Conservation (phyloP, 2,888 invertebrate species). For the Perithous albicinctus region DNA sequence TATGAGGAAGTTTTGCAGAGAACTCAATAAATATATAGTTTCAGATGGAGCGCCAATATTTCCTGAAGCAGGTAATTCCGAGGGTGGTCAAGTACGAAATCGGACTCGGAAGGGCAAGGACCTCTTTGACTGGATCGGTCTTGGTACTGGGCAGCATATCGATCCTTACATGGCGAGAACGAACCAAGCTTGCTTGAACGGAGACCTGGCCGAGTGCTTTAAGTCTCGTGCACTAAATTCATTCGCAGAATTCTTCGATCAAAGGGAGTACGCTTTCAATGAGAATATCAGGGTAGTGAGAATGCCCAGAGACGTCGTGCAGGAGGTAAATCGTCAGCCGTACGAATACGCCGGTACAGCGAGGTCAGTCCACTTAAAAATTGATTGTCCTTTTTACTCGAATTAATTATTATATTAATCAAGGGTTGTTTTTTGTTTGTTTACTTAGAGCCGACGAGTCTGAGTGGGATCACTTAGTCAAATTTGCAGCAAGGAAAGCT, state of each 20-base stretch:
- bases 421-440: not conserved
- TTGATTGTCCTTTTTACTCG: not conserved
- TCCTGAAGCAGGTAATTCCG: constrained; percentile 23
- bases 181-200: constrained; percentile 91
- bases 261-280: constrained; percentile 86
- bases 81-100: constrained; percentile 67
- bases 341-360: constrained; percentile 90
- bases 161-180: constrained; percentile 92
- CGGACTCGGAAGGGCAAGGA: constrained; percentile 88
- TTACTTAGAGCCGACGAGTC: constrained; percentile 88
- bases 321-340: constrained; percentile 89
- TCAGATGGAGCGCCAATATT: constrained; percentile 61
- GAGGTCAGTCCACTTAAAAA: constrained; percentile 75
- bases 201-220: constrained; percentile 94
- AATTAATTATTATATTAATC: not conserved
- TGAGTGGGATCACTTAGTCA: constrained; percentile 93
- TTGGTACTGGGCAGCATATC: constrained; percentile 90
- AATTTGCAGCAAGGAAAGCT: constrained; percentile 91
- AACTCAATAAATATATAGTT: constrained; percentile 27
- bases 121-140: constrained; percentile 92
- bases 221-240: constrained; percentile 92
- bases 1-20: not conserved
- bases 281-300: constrained; percentile 90
- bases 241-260: constrained; percentile 92
- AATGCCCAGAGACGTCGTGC: constrained; percentile 89